Evolutionary conservation across 2,888 invertebrate genomes (phyloP), one percentile per base, ranked within the genome.

Genomic region (Fragum fragum): DNA sequence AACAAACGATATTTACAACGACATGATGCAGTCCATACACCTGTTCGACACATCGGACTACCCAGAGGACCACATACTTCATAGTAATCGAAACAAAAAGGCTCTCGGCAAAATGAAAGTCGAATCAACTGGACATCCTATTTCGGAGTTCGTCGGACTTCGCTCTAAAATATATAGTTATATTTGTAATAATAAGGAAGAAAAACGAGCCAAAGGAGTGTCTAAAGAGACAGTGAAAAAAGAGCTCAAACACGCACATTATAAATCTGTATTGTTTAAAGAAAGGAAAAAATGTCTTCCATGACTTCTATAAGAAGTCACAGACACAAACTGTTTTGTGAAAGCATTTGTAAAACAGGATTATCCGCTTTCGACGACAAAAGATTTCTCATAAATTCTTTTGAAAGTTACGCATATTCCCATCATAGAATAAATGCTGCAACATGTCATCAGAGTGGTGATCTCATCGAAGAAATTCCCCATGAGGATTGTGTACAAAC

Each of bases 21-120:
- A 86, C 53, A 85, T 85, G 76, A 6, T 23, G 9, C 16, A 59
- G 16, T 68, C 71, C 18, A 23, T 36, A 23, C 39, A 76, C 9
- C 26, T 72, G 26, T 82, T 63, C n/a, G 81, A 86, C 79, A 90
- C 89, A 9, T 86, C 87, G 77, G 90, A 92, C 72, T 93, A 92
- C 83, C 89, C 91, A 6, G 29, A 81, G 74, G 79, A 85, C 69
- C 88, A 93, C 74, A 59, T 42, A n/a, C 77, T 91, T 23, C 88
- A 87, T 70, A 75, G 66, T 61, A 72, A 66, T 23, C 71, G n/a
- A 88, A 93, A 93, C 0, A 94, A 94, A 91, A 94, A 94, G 86
- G 94, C 94, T 88, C 92, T 94, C 16, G 83, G 92, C n/a, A 94
- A 94, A 61, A 87, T 90, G 69, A 87, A 90, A 21, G 90, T 93